phyloP scores from a whole-genome alignment of 2,888 invertebrate genomes.

The Phytoseiulus persimilis region DNA sequence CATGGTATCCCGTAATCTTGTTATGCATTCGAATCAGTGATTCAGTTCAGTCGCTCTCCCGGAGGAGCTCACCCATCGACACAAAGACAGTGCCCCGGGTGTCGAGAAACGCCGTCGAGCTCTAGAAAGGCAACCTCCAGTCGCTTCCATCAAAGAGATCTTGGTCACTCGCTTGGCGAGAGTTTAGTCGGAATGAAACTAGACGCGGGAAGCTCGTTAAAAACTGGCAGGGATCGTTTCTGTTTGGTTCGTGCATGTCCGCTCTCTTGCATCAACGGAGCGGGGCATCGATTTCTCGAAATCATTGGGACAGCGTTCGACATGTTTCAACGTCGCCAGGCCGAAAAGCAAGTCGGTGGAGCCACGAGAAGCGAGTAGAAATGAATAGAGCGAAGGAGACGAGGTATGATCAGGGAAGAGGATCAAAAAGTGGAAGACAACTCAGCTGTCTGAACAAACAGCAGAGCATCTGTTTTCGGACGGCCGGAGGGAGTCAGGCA shows the following conservation, averaged over 20 bases:
- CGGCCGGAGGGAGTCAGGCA: neutral
- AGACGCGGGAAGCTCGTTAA: neutral
- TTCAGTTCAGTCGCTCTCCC: too few relatives aligned
- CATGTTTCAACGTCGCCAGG: neutral
- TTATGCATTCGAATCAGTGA: too few relatives aligned
- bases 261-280: neutral
- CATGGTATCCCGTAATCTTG: too few relatives aligned
- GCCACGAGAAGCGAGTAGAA: neutral
- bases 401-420: neutral
- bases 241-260: neutral
- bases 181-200: neutral
- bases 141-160: neutral
- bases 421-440: neutral
- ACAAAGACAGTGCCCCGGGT: neutral
- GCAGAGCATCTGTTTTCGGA: neutral
- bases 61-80: neutral
- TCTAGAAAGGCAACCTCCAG: neutral
- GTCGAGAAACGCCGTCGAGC: neutral
- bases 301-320: neutral
- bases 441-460: neutral
- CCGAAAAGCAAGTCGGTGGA: neutral
- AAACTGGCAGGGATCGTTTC: neutral
- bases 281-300: neutral
- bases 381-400: neutral
- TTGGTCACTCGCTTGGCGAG: neutral